phyloP scores from a whole-genome alignment of 2,113 vertebrate species.

The Callocephalon fimbriatum region DNA sequence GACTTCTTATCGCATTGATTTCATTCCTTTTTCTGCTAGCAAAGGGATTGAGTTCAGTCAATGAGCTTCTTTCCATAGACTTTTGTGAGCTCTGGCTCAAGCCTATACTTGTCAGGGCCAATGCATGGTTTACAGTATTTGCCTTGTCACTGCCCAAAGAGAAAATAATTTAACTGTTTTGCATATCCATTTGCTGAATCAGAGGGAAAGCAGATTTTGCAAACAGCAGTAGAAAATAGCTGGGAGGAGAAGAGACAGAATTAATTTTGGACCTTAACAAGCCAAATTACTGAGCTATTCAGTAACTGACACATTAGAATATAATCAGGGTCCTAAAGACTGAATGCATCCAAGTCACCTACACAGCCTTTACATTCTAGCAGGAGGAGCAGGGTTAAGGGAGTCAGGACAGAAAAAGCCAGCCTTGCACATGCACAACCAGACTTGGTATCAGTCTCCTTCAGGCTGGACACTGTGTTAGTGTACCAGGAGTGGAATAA shows the following conservation, averaged over 20 bases:
- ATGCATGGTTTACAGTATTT: neutral
- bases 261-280: neutral
- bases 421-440: neutral
- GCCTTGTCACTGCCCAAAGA: neutral
- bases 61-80: neutral
- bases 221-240: neutral
- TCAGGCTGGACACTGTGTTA: neutral
- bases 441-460: neutral
- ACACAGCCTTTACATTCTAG: neutral
- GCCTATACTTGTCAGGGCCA: neutral
- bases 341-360: neutral
- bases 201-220: neutral
- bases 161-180: neutral
- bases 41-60: neutral
- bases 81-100: neutral
- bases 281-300: neutral
- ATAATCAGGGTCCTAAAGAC: neutral
- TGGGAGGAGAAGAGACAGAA: neutral
- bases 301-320: neutral
- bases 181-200: neutral
- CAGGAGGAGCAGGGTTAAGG: accelerated
- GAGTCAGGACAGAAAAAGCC: neutral
- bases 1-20: neutral
- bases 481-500: neutral
- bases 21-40: neutral